Base-by-base conservation (phyloP, 2,888 invertebrate species). In the Phania funesta region DNA sequence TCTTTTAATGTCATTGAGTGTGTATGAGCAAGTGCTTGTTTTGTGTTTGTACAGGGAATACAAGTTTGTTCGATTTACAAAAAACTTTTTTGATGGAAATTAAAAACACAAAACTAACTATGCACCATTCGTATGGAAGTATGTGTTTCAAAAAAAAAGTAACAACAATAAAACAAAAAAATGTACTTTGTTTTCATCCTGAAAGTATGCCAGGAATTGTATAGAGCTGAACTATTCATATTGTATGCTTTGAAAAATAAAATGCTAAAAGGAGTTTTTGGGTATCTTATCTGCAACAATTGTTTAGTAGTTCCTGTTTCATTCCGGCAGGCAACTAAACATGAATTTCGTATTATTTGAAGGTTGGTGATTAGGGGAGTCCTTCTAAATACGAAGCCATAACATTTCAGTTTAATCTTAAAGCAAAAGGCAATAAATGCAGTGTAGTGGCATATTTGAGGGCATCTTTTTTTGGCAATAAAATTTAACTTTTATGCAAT, bases 171-270 rank as follows among this genome's bases (percentile, higher is more conserved):
- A n/a, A 58, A 41, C 11, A 41, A 22, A 50, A 8, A 56, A 32
- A 38, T 58, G 18, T 44, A 44, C 22, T 65, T 71, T 58, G 50
- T 50, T 58, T 65, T 67, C 58, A 70, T 80, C 64, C 70, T 76
- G 52, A 48, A 80, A 58, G 70, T 76, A 65, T 80, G 58, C 76
- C 41, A 75, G 46, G 76, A 70, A 76, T 80, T 64, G 20, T 20
- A 56, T 32, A 18, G 50, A 38, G 38, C 38, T 13, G 26, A 54
- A 32, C 6, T 22, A 38, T 16, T 35, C 46, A n/a, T 56, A 18
- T 44, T 41, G 24, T 67, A 44, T 54, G 35, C 46, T 41, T n/a
- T n/a, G n/a, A 32, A 22, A 62, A 20, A 64, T 24, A 46, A 5
- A 18, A 8, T 54, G 1, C 32, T 62, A 18, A 8, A 38, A 35